Percentiles rank a stretch among this genome's conserved stretches.
phyloP scores from a whole-genome alignment of 2,888 invertebrate species.

The Lottia scabra region DNA sequence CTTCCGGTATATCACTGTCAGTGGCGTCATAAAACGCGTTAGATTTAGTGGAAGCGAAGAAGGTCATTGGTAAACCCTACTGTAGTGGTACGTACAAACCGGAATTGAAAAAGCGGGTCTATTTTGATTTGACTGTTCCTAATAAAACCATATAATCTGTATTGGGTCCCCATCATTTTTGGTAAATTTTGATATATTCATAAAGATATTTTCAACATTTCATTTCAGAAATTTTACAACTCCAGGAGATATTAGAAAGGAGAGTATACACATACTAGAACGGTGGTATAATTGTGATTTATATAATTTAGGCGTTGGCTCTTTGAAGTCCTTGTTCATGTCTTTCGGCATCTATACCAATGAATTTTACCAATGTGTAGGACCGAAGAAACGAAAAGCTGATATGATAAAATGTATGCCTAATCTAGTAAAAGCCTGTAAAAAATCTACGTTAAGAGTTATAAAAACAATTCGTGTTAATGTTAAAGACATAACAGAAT shows the following conservation, averaged over 20 bases:
- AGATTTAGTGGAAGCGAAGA: too few species aligned
- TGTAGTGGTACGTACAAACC: too few species aligned
- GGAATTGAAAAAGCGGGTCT: too few species aligned
- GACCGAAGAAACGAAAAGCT: background rate
- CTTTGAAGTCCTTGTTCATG: background rate
- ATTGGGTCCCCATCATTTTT: too few species aligned
- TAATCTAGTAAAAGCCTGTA: conserved; percentile 7
- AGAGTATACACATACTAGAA: background rate
- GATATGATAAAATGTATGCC: background rate
- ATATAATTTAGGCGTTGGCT: background rate
- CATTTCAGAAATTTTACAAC: background rate
- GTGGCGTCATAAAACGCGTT: too few species aligned
- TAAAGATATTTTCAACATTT: background rate
- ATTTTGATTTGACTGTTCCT: too few species aligned
- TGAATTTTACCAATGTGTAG: background rate
- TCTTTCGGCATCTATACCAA: background rate
- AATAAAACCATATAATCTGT: too few species aligned
- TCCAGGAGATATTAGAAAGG: background rate
- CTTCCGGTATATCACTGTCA: too few species aligned
- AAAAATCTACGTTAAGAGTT: conserved; percentile 4
- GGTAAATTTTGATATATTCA: too few species aligned
- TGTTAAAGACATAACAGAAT: background rate
- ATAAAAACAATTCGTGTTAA: conserved; percentile 21
- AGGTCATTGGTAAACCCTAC: too few species aligned
- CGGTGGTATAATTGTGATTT: background rate